Evolutionary conservation across 2,113 vertebrate genomes (phyloP).

Genomic region (Serilophus lunatus): DNA sequence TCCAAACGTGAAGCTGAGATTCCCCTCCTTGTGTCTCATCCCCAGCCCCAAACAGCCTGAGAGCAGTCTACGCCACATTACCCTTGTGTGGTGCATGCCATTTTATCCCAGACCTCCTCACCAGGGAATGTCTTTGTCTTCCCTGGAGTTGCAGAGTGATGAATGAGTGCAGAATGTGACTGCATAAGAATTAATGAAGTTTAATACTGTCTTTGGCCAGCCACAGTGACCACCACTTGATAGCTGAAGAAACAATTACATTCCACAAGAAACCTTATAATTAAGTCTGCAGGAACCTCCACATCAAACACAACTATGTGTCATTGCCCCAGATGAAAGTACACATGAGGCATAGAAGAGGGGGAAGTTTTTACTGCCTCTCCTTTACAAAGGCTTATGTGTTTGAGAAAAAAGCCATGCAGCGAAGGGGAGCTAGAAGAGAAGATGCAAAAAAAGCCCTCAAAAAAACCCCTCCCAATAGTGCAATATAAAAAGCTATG

Average conservation of each 20-base stretch:
- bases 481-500: neutral
- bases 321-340: constrained; percentile 49
- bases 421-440: neutral
- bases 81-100: accelerated
- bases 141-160: neutral
- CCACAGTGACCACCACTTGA: constrained; percentile 18
- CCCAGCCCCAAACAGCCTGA: neutral
- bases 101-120: neutral
- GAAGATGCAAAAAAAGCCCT: constrained; percentile 18
- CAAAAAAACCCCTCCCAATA: neutral
- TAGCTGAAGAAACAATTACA: constrained; percentile 26
- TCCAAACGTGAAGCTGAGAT: neutral
- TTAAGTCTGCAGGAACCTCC: constrained; percentile 51
- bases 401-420: neutral
- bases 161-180: constrained; percentile 20
- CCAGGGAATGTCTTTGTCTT: neutral
- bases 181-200: constrained; percentile 28
- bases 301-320: constrained; percentile 47
- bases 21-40: neutral
- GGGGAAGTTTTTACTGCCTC: constrained; percentile 22
- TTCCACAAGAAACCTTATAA: constrained; percentile 53
- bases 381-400: constrained; percentile 43
- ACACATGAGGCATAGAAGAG: neutral
- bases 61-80: accelerated
- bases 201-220: constrained; percentile 34